Conservation (phyloP, 2,888 invertebrate species). For the Morpho achilles region DNA sequence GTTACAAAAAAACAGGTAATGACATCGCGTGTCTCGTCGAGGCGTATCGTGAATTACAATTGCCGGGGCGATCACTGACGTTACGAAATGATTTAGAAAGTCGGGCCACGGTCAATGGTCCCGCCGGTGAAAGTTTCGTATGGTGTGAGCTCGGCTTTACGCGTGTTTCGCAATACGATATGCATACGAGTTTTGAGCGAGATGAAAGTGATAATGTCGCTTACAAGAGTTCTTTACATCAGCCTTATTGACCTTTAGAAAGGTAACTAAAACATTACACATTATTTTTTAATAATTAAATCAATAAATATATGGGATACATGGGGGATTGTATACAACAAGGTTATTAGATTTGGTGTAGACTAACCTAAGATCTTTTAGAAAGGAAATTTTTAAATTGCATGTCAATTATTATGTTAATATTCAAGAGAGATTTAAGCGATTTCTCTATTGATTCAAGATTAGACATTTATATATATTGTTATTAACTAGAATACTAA, state of each 20-base stretch:
- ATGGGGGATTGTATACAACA: too few species aligned
- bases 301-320: too few species aligned
- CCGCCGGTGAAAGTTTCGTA: slow-evolving; percentile 65
- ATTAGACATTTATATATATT: too few species aligned
- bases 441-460: too few species aligned
- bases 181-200: slow-evolving; percentile 27
- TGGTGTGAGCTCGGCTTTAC: slow-evolving; percentile 44
- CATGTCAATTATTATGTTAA: too few species aligned
- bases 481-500: too few species aligned
- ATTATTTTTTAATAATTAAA: too few species aligned
- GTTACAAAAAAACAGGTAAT: slow-evolving; percentile 54
- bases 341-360: too few species aligned
- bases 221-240: slow-evolving; percentile 10
- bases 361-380: too few species aligned
- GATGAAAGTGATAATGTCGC: slow-evolving; percentile 51
- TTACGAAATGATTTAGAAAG: slow-evolving; percentile 77
- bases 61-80: slow-evolving; percentile 61
- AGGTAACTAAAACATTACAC: slow-evolving; percentile 9
- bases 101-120: slow-evolving; percentile 74
- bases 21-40: slow-evolving; percentile 65
- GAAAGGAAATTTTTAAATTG: too few species aligned
- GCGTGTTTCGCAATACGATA: slow-evolving; percentile 38
- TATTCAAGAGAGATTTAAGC: too few species aligned
- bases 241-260: slow-evolving; percentile 20
- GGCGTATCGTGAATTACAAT: slow-evolving; percentile 71